Conservation (phyloP, 2,888 invertebrate species). For the Amaurobius ferox region DNA sequence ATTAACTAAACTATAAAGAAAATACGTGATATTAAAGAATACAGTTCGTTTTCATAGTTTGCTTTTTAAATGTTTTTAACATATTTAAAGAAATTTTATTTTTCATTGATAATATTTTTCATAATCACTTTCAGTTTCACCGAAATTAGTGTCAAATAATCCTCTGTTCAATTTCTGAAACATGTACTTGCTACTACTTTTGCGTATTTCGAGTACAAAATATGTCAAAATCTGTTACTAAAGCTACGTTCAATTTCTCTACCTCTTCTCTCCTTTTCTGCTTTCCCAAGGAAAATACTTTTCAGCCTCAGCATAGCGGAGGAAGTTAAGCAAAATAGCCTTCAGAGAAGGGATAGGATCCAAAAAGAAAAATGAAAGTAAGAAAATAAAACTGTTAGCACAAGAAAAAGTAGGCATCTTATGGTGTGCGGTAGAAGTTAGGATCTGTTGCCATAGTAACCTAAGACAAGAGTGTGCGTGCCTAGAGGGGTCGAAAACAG, state of each 20-base stretch:
- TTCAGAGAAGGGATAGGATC: conserved; percentile 6
- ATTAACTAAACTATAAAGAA: no score
- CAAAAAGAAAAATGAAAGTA: conserved; percentile 31
- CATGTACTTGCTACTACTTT: no score
- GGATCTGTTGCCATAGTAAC: conserved; percentile 54
- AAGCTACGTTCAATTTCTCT: not conserved
- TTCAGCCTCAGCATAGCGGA: conserved; percentile 38
- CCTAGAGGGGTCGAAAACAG: conserved; percentile 43
- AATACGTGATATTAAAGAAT: no score
- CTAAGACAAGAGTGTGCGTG: conserved; percentile 55
- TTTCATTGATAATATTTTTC: no score
- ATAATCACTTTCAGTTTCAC: no score
- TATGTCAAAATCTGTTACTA: conserved; percentile 30
- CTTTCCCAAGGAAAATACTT: conserved; percentile 33
- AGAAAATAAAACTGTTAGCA: conserved; percentile 27
- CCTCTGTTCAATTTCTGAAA: no score
- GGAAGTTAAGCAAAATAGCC: conserved; percentile 37
- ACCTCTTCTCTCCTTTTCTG: not conserved
- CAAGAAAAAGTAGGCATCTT: conserved; percentile 11
- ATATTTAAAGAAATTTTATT: no score
- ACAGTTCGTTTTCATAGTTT: no score
- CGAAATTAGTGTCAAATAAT: no score
- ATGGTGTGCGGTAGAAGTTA: conserved; percentile 29
- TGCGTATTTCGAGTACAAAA: conserved; percentile 27
- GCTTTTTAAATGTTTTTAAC: no score